Base-by-base conservation (phyloP, 2,797 vertebrate genomes). In the Tympanoctomys barrerae region DNA sequence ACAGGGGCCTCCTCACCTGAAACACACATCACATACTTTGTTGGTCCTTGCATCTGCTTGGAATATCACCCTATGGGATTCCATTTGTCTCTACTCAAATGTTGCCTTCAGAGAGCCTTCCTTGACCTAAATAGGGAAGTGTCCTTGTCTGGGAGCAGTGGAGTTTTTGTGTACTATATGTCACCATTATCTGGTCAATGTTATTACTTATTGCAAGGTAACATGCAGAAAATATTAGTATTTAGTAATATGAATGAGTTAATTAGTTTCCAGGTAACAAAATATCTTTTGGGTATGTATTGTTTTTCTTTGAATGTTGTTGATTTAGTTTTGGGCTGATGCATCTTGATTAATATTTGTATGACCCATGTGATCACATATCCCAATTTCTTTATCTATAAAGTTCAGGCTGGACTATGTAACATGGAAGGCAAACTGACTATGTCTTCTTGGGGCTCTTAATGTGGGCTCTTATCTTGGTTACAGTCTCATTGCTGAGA, bases 311-410 rank as follows among this genome's bases (percentile, higher is more conserved):
- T 80, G 10, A 84, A 71, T 78, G 2, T 39, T 21, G 91, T 88
- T 81, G 54, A 82, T 89, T 96, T 84, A 95, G 22, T 78, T 94
- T 18, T 82, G 16, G 14, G 13, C 77, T 87, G 10, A 81, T 87
- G 31, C 49, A n/a, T 68, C 7, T 75, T 87, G n/a, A 59, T 88
- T 57, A 73, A 42, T 73, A 42, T 70, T 42, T 93, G 46, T 89
- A 5, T 90, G 71, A 57, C 81, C 31, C 7, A 52, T 24, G 22
- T 57, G 54, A 79, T 70, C 16, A 68, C 36, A 90, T 59, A 66
- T 82, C 19, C 46, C n/a, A 89, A 21, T 86, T 93, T 90, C 75
- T 88, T 92, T 7, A 10, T 46, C 3, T 78, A 8, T 78, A 83
- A 94, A 95, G 61, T 86, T 92, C 71, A 90, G 13, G 33, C 75